Conservation (phyloP, 2,888 invertebrate genomes). For the Thyatira batis region DNA sequence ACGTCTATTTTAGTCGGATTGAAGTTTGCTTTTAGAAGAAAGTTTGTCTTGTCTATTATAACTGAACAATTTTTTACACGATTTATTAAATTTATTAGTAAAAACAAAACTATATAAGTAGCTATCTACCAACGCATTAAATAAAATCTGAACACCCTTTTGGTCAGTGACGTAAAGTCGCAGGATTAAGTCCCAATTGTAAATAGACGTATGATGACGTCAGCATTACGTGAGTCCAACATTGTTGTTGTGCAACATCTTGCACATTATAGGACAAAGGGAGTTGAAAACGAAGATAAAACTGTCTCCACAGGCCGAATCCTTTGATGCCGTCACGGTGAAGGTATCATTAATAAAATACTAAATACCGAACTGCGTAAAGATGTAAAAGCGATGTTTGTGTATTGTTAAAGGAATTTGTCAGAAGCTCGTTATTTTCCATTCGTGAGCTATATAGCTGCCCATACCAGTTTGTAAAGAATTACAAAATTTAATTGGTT, state of each 20-base stretch:
- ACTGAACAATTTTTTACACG: background rate
- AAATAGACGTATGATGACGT: slow-evolving; percentile 71
- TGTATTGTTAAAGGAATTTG: slow-evolving; percentile 48
- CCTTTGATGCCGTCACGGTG: slow-evolving; percentile 61
- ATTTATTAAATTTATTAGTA: background rate
- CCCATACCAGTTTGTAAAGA: background rate
- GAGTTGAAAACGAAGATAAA: slow-evolving; percentile 64
- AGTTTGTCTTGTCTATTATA: background rate
- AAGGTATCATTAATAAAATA: slow-evolving; percentile 71
- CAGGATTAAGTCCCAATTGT: slow-evolving; percentile 62
- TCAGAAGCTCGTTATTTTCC: slow-evolving; percentile 48
- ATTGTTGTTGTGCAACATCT: slow-evolving; percentile 76
- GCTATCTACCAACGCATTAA: too few species aligned
- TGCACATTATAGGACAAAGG: slow-evolving; percentile 66
- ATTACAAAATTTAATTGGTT: background rate
- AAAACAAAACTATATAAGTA: background rate
- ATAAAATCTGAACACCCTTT: slow-evolving; percentile 48
- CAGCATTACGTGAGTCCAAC: slow-evolving; percentile 58
- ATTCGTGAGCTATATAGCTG: slow-evolving; percentile 1
- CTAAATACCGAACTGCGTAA: slow-evolving; percentile 60
- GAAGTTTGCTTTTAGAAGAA: background rate
- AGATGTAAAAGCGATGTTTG: slow-evolving; percentile 45
- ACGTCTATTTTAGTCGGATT: slow-evolving; percentile 1
- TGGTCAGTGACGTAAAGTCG: slow-evolving; percentile 44
- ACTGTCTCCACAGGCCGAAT: slow-evolving; percentile 65